Conservation (phyloP, 1,140 invertebrate species). For the Ctenoplectra terminalis region DNA sequence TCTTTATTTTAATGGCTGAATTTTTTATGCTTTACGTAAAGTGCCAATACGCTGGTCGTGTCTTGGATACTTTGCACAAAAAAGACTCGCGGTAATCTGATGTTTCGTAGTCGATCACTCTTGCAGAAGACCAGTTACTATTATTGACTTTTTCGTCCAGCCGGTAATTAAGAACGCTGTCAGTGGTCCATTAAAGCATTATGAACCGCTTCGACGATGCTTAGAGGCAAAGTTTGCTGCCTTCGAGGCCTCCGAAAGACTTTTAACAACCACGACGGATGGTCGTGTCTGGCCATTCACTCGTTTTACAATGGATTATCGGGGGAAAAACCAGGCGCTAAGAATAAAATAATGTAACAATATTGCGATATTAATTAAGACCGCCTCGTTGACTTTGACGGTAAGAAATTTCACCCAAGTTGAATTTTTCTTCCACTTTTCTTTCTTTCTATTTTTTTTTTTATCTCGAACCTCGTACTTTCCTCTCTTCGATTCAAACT, state of each 20-base stretch:
- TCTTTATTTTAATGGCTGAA: no score
- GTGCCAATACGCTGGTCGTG: no score
- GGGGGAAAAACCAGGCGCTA: background rate
- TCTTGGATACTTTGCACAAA: no score
- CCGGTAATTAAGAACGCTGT: slow-evolving; percentile 48
- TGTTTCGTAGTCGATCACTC: background rate
- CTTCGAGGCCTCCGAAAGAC: slow-evolving; percentile 5
- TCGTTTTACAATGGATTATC: slow-evolving; percentile 6
- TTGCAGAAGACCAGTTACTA: slow-evolving; percentile 21
- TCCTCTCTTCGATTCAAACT: no score
- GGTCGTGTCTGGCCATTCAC: background rate
- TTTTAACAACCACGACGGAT: slow-evolving; percentile 36
- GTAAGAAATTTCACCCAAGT: background rate
- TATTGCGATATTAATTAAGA: background rate
- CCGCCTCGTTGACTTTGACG: no score
- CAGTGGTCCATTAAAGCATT: slow-evolving; percentile 53
- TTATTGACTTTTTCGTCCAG: slow-evolving; percentile 51
- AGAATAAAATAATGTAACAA: background rate
- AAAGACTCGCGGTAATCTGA: background rate
- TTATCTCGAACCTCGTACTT: no score
- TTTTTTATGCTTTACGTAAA: no score
- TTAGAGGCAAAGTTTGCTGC: slow-evolving; percentile 33
- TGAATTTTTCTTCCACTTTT: background rate
- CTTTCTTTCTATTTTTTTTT: no score
- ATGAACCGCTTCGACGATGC: slow-evolving; percentile 29